phyloP scores from a whole-genome alignment of 2,113 vertebrate genomes.

The Artemisiospiza belli region DNA sequence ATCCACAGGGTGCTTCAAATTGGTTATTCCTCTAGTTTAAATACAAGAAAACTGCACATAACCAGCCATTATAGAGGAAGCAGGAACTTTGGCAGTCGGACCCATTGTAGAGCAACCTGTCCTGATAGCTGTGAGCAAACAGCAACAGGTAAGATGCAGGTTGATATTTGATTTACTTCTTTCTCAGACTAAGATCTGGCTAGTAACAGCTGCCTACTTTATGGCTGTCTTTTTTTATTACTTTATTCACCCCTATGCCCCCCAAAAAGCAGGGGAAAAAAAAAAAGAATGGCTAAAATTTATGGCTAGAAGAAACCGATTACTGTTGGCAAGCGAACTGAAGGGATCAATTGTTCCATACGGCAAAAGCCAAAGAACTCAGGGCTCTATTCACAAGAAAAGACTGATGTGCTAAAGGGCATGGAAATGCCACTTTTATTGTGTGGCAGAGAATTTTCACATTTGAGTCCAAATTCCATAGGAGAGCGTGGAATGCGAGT shows the following conservation, averaged over 20 bases:
- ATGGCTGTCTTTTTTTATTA: constrained; percentile 64
- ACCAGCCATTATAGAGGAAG: background rate
- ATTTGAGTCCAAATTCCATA: constrained; percentile 76
- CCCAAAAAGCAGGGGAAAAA: background rate
- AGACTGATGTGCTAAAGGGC: constrained; percentile 80
- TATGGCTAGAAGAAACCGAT: constrained; percentile 75
- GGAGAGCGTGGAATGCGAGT: constrained; percentile 66
- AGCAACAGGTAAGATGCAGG: constrained; percentile 49
- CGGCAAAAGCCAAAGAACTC: constrained; percentile 72
- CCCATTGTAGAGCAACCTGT: background rate
- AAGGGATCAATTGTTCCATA: constrained; percentile 82
- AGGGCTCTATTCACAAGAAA: constrained; percentile 72
- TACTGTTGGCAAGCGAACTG: constrained; percentile 75
- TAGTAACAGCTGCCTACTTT: constrained; percentile 71
- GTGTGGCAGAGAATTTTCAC: constrained; percentile 71
- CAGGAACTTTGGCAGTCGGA: background rate
- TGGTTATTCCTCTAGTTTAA: background rate
- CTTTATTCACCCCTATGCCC: constrained; percentile 55
- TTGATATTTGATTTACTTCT: constrained; percentile 9
- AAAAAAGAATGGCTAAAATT: constrained; percentile 70
- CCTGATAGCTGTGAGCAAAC: background rate
- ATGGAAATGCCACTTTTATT: constrained; percentile 73
- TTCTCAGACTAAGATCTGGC: constrained; percentile 45
- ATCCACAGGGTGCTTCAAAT: background rate
- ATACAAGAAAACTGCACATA: background rate